Conservation (phyloP, 2,113 vertebrate species). For the Spea multiplicata region DNA sequence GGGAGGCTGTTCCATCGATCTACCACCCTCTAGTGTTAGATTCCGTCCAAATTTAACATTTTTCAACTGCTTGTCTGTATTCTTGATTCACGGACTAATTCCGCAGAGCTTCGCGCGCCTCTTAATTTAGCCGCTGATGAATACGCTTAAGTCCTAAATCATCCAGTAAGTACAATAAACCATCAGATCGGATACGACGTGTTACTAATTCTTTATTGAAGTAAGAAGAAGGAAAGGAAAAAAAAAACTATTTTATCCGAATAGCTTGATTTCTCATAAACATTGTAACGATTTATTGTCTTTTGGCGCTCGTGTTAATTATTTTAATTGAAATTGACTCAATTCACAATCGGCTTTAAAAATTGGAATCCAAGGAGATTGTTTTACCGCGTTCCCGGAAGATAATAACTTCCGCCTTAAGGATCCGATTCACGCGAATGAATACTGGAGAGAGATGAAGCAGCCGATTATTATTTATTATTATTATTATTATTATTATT, state of each 20-base stretch:
- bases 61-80: not conserved
- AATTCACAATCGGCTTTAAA: constrained; percentile 12
- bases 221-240: not conserved
- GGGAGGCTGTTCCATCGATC: no score
- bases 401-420: no score
- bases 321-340: constrained; percentile 22
- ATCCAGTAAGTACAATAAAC: constrained; percentile 27
- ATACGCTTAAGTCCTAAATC: constrained; percentile 17
- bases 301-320: constrained; percentile 19
- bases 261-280: constrained; percentile 19
- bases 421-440: no score
- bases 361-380: not conserved
- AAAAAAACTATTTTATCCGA: constrained; percentile 1
- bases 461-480: no score
- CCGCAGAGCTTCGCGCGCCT: not conserved
- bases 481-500: no score
- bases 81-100: not conserved
- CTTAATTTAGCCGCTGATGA: constrained; percentile 20
- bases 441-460: no score
- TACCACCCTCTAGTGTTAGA: no score
- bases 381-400: not conserved
- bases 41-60: no score
- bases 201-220: constrained; percentile 36
- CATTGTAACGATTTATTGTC: constrained; percentile 29
- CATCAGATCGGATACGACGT: constrained; percentile 31